A percentile compares a stretch with the other conserved stretches of the same genome.
Evolutionary conservation across 2,888 invertebrate species (phyloP).

Genomic region (Tanytarsus gracilentus): DNA sequence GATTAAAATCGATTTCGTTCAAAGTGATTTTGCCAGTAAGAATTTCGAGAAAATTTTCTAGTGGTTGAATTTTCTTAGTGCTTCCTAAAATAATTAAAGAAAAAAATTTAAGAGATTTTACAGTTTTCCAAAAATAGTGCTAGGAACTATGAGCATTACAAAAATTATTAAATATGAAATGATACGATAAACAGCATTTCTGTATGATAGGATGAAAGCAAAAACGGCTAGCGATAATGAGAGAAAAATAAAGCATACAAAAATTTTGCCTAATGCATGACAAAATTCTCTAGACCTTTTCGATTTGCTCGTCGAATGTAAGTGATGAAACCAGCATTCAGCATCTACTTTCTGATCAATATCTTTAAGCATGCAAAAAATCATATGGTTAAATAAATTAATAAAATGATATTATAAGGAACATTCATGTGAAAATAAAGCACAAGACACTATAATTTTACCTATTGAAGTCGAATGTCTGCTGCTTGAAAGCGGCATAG

Average conservation of each 20-base stretch:
- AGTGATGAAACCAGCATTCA: no score
- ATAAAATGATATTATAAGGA: background rate
- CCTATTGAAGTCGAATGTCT: background rate
- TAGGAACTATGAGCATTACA: no score
- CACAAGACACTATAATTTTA: slow-evolving; percentile 16
- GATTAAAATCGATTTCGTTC: slow-evolving; percentile 74
- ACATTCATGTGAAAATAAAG: slow-evolving; percentile 8
- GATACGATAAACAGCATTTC: no score
- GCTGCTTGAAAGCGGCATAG: slow-evolving; percentile 27
- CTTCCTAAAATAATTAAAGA: slow-evolving; percentile 6
- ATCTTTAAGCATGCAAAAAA: no score
- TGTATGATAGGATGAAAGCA: no score
- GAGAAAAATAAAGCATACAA: no score
- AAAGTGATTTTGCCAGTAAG: slow-evolving; percentile 80
- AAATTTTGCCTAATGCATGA: no score
- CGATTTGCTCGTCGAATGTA: no score
- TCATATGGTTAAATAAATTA: background rate
- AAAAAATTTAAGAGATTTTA: background rate
- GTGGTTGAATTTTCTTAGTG: slow-evolving; percentile 47
- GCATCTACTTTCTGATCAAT: no score
- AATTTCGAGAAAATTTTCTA: slow-evolving; percentile 76
- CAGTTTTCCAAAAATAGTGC: background rate
- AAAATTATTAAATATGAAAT: no score
- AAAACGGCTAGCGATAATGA: no score
- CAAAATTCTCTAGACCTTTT: no score